These are phyloP conservation scores for Pterocles gutturalis DNA, from an alignment of 2,113 vertebrate genomes.

Conservation along the genomic window DNA sequence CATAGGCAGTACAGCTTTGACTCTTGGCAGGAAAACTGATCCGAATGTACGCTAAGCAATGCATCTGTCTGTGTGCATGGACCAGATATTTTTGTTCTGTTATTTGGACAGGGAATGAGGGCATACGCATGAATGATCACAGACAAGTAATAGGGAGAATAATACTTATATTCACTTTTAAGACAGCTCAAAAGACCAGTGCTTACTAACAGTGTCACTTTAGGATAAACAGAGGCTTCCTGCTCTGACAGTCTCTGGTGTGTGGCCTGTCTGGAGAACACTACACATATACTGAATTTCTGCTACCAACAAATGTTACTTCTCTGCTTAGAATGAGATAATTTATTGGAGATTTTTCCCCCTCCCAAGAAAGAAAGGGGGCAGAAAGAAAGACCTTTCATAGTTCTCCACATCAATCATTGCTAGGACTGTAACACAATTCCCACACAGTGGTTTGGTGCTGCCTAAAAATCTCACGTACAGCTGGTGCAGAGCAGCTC, in stretches of 20 bases:
- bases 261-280: not conserved
- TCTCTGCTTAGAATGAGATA: not conserved
- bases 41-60: not conserved
- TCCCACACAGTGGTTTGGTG: not conserved
- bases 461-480: not conserved
- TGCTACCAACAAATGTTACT: not conserved
- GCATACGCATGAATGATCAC: rapidly evolving
- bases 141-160: rapidly evolving
- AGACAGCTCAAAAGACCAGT: not conserved
- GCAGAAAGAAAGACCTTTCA: not conserved
- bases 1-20: not conserved
- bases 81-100: not conserved
- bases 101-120: not conserved
- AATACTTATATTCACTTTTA: not conserved
- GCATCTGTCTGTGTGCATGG: not conserved
- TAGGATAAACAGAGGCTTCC: not conserved
- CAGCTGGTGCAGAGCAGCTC: not conserved
- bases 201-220: not conserved
- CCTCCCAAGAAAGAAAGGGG: not conserved
- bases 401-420: not conserved
- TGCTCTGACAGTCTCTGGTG: not conserved
- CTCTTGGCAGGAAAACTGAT: not conserved
- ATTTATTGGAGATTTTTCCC: not conserved
- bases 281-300: not conserved
- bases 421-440: not conserved